phyloP scores from a whole-genome alignment of 2,113 vertebrate species.

The Podocnemis expansa region DNA sequence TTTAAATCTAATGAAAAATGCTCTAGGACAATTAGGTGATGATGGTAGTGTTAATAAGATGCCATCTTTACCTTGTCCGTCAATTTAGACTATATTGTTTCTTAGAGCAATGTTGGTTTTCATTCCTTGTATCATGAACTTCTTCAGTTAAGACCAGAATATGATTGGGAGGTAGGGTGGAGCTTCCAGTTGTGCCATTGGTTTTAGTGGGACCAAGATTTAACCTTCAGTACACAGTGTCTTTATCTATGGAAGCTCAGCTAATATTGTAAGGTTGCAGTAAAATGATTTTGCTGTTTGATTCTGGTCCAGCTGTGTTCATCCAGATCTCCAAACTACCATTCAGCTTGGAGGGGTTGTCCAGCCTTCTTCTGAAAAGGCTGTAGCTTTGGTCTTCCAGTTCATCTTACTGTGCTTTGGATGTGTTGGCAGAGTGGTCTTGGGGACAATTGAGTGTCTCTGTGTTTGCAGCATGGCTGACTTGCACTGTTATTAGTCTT shows the following conservation, averaged over 20 bases:
- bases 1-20: too few relatives aligned
- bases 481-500: background rate
- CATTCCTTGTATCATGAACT: background rate
- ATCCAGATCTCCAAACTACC: background rate
- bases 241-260: rapidly evolving
- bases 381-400: rapidly evolving
- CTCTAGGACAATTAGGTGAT: too few relatives aligned
- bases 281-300: background rate
- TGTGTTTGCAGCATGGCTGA: background rate
- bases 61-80: background rate
- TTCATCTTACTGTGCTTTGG: background rate
- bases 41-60: too few relatives aligned
- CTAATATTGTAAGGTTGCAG: background rate
- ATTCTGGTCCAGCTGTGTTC: background rate
- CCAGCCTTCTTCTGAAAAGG: background rate
- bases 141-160: background rate
- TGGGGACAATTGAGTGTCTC: too few relatives aligned
- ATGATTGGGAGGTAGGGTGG: background rate
- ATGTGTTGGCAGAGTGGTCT: background rate
- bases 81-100: background rate
- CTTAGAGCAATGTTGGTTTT: background rate
- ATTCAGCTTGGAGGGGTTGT: background rate
- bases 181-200: background rate
- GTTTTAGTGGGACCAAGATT: rapidly evolving
- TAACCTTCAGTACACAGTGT: background rate